Base-by-base conservation (phyloP, 2,797 vertebrate genomes). In the Carapus acus region DNA sequence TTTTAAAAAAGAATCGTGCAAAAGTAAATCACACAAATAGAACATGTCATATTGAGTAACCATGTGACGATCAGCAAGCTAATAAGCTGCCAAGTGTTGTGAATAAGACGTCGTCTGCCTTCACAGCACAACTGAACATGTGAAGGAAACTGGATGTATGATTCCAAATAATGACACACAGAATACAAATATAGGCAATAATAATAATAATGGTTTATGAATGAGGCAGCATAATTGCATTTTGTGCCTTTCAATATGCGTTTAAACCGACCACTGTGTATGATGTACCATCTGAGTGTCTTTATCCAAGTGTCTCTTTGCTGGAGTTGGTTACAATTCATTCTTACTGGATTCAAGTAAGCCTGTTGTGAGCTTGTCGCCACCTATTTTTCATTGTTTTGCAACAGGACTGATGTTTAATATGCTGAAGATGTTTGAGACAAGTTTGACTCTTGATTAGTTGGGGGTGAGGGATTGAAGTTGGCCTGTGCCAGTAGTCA, bases 291-390 rank as follows among this genome's bases (percentile, higher is more conserved):
- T 8, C 20, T 5, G 43, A 52, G 42, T 45, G 19, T 70, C 67
- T 58, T 55, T 61, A 51, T 64, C 46, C 19, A 59, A 34, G 45
- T 55, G 54, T 45, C 46, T 33, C 19, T n/a, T 20, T 24, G 3
- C 31, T 33, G 31, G 2, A 33, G 24, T 27, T 9, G 24, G 24
- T 27, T 27, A 9, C 5, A 9, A 5, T 27, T 27, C 9, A 9
- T 33, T 33, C 14, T 33, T 2, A 2, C 12, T 4, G 31, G 3
- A 33, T 9, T 33, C 3, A 3, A 4, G 31, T 11, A 13, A 11
- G 31, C 31, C 14, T 9, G 12, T 8, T 33, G 31, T 33, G 6
- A 41, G 38, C 50, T 58, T 20, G 21, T 46, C 20, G 31, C 24
- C 9, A 9, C 5, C 24, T 4, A 5, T 27, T 5, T 27, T 5